These are phyloP conservation scores for Cynodonichthys magdalenae DNA, from an alignment of 2,797 vertebrate species.

Conservation along the genomic window DNA sequence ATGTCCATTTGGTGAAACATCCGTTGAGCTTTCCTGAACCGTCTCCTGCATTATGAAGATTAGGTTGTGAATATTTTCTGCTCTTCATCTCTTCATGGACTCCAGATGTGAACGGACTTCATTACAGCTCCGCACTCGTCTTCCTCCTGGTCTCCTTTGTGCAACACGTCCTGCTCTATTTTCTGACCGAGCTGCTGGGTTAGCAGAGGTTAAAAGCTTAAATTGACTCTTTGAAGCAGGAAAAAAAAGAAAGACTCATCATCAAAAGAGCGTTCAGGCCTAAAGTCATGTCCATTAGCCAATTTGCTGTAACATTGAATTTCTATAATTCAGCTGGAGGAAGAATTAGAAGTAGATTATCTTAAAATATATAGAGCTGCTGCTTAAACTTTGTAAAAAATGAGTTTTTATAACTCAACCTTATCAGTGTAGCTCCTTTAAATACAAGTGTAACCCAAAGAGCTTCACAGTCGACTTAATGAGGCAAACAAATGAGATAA, in stretches of 20 bases:
- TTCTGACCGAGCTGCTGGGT: background rate
- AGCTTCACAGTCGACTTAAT: background rate
- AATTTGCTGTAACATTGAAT: background rate
- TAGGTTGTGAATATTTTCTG: no score
- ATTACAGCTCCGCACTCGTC: background rate
- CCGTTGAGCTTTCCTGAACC: no score
- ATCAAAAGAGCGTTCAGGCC: background rate
- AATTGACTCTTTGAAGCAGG: background rate
- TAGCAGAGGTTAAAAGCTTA: slow-evolving; percentile 3
- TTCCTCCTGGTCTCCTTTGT: background rate
- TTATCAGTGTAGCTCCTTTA: background rate
- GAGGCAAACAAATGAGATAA: background rate
- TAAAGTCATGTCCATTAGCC: background rate
- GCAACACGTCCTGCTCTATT: background rate
- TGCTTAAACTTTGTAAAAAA: background rate
- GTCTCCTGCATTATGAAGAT: no score
- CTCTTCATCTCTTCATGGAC: background rate
- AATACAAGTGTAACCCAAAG: background rate
- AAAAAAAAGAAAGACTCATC: background rate
- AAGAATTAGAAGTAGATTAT: background rate
- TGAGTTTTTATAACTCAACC: no score
- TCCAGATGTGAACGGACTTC: slow-evolving; percentile 12
- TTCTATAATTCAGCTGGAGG: background rate
- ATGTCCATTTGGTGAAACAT: background rate
- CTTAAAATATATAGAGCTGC: background rate